These are phyloP conservation scores for Volucella bombylans DNA, from an alignment of 2,888 invertebrate genomes.

Conservation along the genomic window DNA sequence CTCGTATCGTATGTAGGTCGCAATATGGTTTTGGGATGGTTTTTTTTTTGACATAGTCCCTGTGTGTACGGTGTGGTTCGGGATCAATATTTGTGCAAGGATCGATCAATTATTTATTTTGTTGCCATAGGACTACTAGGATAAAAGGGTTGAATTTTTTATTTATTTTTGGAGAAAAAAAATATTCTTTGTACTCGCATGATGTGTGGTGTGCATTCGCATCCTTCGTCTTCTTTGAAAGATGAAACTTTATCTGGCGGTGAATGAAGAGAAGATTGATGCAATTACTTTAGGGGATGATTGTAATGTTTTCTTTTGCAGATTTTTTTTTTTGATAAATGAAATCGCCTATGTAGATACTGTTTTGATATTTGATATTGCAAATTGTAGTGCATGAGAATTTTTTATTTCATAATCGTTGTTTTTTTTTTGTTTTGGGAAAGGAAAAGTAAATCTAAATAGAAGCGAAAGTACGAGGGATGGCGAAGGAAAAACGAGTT, in stretches of 20 bases:
- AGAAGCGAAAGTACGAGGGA: constrained; percentile 10
- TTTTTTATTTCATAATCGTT: constrained; percentile 5
- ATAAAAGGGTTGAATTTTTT: constrained; percentile 66
- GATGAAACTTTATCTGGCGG: constrained; percentile 59
- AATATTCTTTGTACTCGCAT: constrained; percentile 31
- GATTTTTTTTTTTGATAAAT: constrained; percentile 33
- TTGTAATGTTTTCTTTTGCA: constrained; percentile 47
- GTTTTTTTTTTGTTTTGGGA: not conserved
- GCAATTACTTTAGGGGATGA: constrained; percentile 54
- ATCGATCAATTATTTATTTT: constrained; percentile 73
- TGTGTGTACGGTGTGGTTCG: constrained; percentile 44
- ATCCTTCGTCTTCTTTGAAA: constrained; percentile 32
- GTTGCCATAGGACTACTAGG: constrained; percentile 52
- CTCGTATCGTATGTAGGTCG: constrained; percentile 21
- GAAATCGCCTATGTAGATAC: constrained; percentile 30
- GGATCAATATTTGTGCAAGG: constrained; percentile 71
- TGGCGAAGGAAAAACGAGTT: not conserved
- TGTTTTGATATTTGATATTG: constrained; percentile 58
- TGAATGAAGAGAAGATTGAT: constrained; percentile 31
- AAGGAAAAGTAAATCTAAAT: not conserved
- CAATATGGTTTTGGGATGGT: constrained; percentile 58
- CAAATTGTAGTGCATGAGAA: constrained; percentile 59
- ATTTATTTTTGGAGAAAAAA: constrained; percentile 48
- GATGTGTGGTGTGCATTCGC: constrained; percentile 14
- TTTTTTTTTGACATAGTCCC: constrained; percentile 18